These are phyloP conservation scores for Neomicropteryx cornuta DNA, from an alignment of 1,140 invertebrate genomes.

Conservation along the genomic window DNA sequence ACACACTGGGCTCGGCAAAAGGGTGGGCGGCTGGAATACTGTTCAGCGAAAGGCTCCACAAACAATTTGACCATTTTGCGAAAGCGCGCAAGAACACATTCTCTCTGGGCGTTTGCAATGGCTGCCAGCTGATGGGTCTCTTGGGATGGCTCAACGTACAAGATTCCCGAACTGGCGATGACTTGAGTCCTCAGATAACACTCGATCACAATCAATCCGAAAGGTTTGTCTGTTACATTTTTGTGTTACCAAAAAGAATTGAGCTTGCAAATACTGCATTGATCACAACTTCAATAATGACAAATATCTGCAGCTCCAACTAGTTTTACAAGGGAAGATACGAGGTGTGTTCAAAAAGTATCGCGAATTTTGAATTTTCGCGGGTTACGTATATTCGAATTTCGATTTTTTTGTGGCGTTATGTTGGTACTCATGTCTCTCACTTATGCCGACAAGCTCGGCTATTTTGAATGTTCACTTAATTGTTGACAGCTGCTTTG, in stretches of 20 bases:
- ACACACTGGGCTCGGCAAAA: conserved; percentile 93
- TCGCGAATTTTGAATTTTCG: too few relatives aligned
- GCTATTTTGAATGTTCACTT: too few relatives aligned
- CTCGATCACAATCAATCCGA: conserved; percentile 81
- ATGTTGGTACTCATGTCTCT: too few relatives aligned
- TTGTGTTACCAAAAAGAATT: too few relatives aligned
- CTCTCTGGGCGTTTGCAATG: conserved; percentile 95
- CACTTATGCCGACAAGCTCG: too few relatives aligned
- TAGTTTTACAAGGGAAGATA: too few relatives aligned
- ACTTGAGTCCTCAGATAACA: conserved; percentile 50
- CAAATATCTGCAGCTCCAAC: too few relatives aligned
- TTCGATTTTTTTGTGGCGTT: too few relatives aligned
- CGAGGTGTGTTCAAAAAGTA: too few relatives aligned
- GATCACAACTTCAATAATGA: too few relatives aligned
- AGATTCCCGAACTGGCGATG: conserved; percentile 15
- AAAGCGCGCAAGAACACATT: conserved; percentile 69
- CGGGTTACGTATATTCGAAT: too few relatives aligned
- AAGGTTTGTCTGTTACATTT: conserved; percentile 22
- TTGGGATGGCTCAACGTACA: conserved; percentile 62
- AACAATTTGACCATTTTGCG: conserved; percentile 64
- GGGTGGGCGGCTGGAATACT: conserved; percentile 91
- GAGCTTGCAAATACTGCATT: background rate
- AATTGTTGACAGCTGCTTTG: too few relatives aligned
- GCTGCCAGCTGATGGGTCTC: conserved; percentile 89
- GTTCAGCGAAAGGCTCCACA: conserved; percentile 52